Evolutionary conservation across 37 sponge, comb jelly and placozoan genomes (phyloP).

Genomic region (Oscarella lobularis): DNA sequence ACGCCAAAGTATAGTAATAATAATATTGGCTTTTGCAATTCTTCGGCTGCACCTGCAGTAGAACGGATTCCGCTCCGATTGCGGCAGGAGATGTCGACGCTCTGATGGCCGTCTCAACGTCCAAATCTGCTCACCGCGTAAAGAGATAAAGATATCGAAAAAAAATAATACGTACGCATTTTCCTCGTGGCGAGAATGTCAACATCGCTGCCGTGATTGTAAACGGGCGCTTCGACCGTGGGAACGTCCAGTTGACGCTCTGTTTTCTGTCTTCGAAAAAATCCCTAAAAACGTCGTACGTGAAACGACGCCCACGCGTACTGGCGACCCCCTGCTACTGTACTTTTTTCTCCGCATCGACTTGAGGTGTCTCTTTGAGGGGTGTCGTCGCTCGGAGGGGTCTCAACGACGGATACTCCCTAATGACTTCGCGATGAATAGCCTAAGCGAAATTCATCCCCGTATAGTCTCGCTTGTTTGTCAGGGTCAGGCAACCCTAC

Average conservation of each 20-base stretch:
- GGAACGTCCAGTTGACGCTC: too few species aligned
- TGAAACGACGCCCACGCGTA: too few species aligned
- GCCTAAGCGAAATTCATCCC: too few species aligned
- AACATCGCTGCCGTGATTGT: too few species aligned
- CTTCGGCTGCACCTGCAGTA: background rate
- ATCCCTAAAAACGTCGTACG: too few species aligned
- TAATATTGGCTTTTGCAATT: background rate
- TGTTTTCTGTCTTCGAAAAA: too few species aligned
- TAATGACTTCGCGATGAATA: background rate
- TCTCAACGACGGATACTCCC: background rate
- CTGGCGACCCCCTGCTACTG: background rate
- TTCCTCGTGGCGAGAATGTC: too few species aligned
- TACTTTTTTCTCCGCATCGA: background rate
- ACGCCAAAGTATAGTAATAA: background rate
- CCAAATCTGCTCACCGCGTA: background rate
- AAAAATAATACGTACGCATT: too few species aligned
- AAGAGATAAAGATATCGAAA: background rate
- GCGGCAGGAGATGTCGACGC: background rate
- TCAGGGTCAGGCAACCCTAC: too few species aligned
- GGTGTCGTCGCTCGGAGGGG: background rate
- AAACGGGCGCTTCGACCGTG: too few species aligned
- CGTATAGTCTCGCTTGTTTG: too few species aligned
- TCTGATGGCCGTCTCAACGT: background rate
- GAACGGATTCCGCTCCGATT: background rate
- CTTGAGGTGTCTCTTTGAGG: background rate